A percentile compares a stretch with the other conserved stretches of the same genome.
Conservation (phyloP, 2,888 invertebrate species). For the Cerastoderma edule region DNA sequence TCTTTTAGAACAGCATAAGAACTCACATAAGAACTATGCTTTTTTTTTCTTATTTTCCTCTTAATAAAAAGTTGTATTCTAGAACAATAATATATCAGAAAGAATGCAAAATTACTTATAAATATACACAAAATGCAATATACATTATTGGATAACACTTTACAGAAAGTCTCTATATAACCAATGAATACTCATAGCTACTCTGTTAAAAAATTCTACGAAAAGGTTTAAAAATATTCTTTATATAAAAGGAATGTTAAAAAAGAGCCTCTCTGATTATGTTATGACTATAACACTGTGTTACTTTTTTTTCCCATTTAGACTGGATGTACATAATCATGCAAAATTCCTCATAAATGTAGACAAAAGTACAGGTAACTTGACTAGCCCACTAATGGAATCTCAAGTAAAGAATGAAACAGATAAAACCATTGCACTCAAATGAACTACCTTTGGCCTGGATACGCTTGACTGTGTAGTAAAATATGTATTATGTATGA, state of each 20-base stretch:
- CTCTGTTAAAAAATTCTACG: too few species aligned
- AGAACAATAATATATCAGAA: too few species aligned
- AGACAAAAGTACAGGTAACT: background rate
- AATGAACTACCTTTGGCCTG: constrained; percentile 52
- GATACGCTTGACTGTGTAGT: constrained; percentile 36
- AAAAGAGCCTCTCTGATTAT: background rate
- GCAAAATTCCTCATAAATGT: constrained; percentile 2
- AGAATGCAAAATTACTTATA: too few species aligned
- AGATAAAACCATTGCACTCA: constrained; percentile 21
- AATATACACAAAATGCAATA: constrained; percentile 5
- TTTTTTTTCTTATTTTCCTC: too few species aligned
- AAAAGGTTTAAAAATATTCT: too few species aligned
- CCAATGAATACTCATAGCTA: too few species aligned
- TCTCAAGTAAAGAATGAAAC: background rate
- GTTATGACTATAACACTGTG: background rate
- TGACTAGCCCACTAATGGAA: constrained; percentile 13
- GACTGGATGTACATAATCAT: background rate
- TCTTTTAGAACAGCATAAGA: too few species aligned
- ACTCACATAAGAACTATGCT: too few species aligned
- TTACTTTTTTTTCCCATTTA: background rate
- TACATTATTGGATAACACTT: constrained; percentile 8
- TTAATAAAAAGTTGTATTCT: too few species aligned
- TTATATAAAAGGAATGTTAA: too few species aligned
- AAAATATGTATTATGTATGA: background rate
- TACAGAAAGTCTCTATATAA: too few species aligned